Evolutionary conservation across 2,797 vertebrate genomes (phyloP).

Genomic region (Loriculus beryllinus): DNA sequence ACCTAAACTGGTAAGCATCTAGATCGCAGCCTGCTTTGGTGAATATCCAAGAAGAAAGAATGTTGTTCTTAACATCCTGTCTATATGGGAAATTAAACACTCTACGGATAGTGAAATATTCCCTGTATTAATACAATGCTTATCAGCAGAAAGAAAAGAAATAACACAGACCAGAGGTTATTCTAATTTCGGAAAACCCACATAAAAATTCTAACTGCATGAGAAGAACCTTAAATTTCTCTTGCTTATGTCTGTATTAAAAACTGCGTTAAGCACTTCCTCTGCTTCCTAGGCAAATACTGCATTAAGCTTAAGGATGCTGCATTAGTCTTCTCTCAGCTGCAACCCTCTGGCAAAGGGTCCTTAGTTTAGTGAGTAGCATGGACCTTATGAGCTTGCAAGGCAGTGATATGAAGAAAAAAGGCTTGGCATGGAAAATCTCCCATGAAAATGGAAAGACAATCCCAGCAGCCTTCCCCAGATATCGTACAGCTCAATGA

Average conservation of each 20-base stretch:
- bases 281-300: neutral
- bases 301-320: neutral
- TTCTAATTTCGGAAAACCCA: neutral
- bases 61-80: neutral
- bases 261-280: neutral
- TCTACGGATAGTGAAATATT: neutral
- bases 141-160: neutral
- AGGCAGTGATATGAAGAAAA: neutral
- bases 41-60: neutral
- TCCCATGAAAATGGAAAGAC: neutral
- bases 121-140: neutral
- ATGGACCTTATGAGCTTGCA: neutral
- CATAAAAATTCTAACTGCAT: neutral
- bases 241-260: neutral
- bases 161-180: neutral
- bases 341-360: neutral
- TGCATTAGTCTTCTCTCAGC: neutral
- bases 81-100: neutral
- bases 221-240: neutral
- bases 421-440: neutral
- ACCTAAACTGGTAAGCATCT: neutral
- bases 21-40: neutral
- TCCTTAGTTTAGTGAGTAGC: neutral
- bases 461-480: neutral
- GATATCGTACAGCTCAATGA: neutral